phyloP scores from a whole-genome alignment of 2,797 vertebrate genomes.

The Bufotes viridis region DNA sequence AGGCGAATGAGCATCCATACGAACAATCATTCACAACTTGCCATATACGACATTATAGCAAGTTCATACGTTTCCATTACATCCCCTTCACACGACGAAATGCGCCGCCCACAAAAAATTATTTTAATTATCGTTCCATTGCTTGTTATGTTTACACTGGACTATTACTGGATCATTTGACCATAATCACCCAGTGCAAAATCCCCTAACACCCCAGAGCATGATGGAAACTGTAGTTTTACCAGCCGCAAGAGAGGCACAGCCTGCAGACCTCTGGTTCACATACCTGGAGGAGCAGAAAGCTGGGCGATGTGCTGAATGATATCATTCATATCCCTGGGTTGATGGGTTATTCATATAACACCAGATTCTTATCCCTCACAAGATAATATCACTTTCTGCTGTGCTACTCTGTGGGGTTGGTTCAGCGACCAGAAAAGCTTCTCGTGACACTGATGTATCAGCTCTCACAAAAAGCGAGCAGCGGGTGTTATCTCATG shows the following conservation, averaged over 20 bases:
- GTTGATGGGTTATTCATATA: conserved; percentile 16
- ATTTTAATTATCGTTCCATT: too few relatives aligned
- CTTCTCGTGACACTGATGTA: conserved; percentile 52
- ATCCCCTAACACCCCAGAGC: neutral
- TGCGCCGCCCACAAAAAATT: too few relatives aligned
- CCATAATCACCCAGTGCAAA: too few relatives aligned
- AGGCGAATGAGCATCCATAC: too few relatives aligned
- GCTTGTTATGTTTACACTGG: too few relatives aligned
- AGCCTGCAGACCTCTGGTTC: neutral
- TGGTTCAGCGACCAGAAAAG: conserved; percentile 33
- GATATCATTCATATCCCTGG: neutral
- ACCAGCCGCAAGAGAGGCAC: neutral
- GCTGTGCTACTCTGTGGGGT: conserved; percentile 17
- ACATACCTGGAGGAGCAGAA: neutral
- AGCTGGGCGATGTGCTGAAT: neutral
- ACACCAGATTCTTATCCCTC: conserved; percentile 28
- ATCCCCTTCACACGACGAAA: too few relatives aligned
- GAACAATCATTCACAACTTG: too few relatives aligned
- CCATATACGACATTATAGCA: too few relatives aligned
- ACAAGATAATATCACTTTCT: conserved; percentile 23
- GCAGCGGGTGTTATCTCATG: conserved; percentile 38
- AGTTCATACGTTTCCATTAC: too few relatives aligned
- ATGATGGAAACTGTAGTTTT: neutral
- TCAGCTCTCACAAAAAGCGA: conserved; percentile 44
- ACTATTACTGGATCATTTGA: too few relatives aligned